Evolutionary conservation across 2,113 vertebrate genomes (phyloP).

Genomic region (Pelecanoides urinatrix): DNA sequence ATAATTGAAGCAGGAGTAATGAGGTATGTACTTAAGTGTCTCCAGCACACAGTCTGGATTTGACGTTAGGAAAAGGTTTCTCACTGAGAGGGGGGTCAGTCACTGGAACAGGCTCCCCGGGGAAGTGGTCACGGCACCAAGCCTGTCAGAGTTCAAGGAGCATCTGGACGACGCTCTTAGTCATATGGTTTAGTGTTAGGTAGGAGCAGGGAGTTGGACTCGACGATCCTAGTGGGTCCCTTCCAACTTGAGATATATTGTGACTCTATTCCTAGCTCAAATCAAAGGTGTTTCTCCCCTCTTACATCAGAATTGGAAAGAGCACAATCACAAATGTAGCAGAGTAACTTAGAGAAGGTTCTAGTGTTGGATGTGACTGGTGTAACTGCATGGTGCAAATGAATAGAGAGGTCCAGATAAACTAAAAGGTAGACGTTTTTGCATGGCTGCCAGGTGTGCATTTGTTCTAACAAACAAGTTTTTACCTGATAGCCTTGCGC

Average conservation of each 20-base stretch:
- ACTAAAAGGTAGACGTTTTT: neutral
- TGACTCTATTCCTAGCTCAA: neutral
- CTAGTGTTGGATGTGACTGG: neutral
- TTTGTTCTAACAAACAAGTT: neutral
- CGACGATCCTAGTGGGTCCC: rapidly evolving
- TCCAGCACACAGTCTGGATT: neutral
- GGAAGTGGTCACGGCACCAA: rapidly evolving
- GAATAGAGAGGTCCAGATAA: neutral
- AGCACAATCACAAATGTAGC: neutral
- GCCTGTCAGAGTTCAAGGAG: neutral
- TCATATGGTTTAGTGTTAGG: neutral
- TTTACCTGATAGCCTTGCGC: neutral
- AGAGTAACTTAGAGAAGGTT: neutral
- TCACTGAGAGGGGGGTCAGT: rapidly evolving
- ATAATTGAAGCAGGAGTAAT: neutral
- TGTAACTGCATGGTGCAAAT: neutral
- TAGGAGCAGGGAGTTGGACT: neutral
- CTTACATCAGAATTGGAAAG: neutral
- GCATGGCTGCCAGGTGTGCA: neutral
- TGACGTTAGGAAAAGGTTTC: neutral
- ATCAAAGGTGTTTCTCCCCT: neutral
- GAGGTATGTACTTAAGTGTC: neutral
- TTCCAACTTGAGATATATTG: neutral
- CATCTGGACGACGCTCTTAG: rapidly evolving
- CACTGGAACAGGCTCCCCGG: neutral